These are phyloP conservation scores for Eristalis intricaria DNA, from an alignment of 2,888 invertebrate species.

Conservation along the genomic window DNA sequence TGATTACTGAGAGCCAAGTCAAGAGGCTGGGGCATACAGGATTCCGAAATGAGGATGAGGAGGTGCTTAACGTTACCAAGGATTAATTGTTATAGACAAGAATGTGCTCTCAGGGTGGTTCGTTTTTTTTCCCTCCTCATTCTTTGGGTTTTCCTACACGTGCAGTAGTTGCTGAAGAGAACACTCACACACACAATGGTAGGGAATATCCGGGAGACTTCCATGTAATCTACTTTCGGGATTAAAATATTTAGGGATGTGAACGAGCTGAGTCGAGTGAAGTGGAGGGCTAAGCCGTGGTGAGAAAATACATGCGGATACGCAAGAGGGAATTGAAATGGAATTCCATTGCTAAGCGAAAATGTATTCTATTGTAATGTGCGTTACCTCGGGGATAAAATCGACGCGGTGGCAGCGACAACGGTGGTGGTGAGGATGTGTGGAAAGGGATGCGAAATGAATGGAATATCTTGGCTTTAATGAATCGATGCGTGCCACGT, in stretches of 20 bases:
- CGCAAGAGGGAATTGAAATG: neutral
- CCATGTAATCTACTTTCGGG: neutral
- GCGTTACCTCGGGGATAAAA: neutral
- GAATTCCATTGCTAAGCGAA: conserved; percentile 1
- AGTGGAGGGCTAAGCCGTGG: neutral
- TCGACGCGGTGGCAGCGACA: neutral
- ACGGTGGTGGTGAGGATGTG: neutral
- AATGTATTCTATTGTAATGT: neutral
- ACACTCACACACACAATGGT: neutral
- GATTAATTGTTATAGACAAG: conserved; percentile 22
- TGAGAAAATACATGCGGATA: neutral
- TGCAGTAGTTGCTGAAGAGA: neutral
- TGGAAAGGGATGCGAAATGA: neutral
- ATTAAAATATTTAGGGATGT: neutral
- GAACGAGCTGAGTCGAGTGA: neutral
- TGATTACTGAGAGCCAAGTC: neutral
- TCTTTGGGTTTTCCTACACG: neutral
- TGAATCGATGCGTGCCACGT: conserved; percentile 1
- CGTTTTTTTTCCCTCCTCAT: neutral
- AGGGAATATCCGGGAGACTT: neutral
- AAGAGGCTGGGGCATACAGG: neutral
- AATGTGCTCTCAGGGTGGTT: neutral
- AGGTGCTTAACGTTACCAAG: conserved; percentile 12
- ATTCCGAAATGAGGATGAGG: conserved; percentile 8
- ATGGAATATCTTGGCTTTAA: conserved; percentile 1